These are phyloP conservation scores for Aspidiotus destructor DNA, from an alignment of 2,888 invertebrate species.

Conservation along the genomic window DNA sequence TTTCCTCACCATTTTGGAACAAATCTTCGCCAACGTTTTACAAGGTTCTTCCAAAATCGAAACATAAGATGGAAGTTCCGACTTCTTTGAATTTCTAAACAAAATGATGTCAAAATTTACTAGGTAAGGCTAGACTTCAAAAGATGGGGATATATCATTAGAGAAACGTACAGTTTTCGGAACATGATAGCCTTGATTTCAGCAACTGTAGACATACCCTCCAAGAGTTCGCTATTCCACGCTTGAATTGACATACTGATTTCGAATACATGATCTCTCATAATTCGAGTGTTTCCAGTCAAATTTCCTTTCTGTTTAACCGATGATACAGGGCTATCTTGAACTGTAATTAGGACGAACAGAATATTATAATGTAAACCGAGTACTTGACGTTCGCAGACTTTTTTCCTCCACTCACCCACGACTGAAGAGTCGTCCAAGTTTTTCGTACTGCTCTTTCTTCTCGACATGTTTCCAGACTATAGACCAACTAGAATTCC, in stretches of 20 bases:
- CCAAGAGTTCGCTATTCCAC: slow-evolving; percentile 18
- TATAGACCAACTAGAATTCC: too few species aligned
- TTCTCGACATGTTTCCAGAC: neutral
- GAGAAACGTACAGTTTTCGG: slow-evolving; percentile 2
- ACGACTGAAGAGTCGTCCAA: neutral
- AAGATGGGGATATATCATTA: too few species aligned
- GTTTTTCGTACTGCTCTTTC: neutral
- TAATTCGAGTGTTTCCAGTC: slow-evolving; percentile 26
- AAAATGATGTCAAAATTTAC: too few species aligned
- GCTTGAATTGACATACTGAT: slow-evolving; percentile 11
- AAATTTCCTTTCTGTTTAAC: slow-evolving; percentile 27
- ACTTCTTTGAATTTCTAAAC: neutral
- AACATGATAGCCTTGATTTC: slow-evolving; percentile 7
- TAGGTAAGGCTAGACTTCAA: too few species aligned
- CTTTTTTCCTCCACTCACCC: neutral
- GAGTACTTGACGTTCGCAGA: too few species aligned
- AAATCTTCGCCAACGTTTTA: neutral
- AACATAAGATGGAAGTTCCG: neutral
- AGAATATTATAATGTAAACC: too few species aligned
- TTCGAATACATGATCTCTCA: slow-evolving; percentile 18
- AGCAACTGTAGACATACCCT: slow-evolving; percentile 5
- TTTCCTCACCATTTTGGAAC: neutral
- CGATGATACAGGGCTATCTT: slow-evolving; percentile 25
- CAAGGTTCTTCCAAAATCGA: neutral
- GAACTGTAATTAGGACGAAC: slow-evolving; percentile 13